These are phyloP conservation scores for Callyntrura sp. DNA, from an alignment of 2,888 invertebrate species.

Conservation along the genomic window DNA sequence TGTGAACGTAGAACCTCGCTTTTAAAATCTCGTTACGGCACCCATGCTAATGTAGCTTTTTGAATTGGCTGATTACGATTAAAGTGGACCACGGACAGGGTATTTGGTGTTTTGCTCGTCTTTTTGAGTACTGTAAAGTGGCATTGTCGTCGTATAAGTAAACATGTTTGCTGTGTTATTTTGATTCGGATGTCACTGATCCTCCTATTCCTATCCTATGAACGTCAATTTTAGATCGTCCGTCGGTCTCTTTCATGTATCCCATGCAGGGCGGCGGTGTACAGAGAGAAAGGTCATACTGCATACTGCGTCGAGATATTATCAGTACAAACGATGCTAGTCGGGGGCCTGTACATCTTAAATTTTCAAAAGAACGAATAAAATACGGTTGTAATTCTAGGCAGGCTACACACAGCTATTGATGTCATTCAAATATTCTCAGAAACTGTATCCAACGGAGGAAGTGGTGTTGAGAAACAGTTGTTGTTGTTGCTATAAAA, in stretches of 20 bases:
- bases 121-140: not conserved
- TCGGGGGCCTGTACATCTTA: too few species aligned
- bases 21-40: slow-evolving; percentile 51
- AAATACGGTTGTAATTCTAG: too few species aligned
- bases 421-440: too few species aligned
- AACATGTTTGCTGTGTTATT: not conserved
- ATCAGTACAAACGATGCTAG: not conserved
- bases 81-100: slow-evolving; percentile 18
- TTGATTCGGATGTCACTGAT: not conserved
- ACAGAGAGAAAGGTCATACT: too few species aligned
- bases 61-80: slow-evolving; percentile 36
- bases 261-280: not conserved
- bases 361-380: too few species aligned
- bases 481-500: too few species aligned
- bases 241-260: not conserved
- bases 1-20: slow-evolving; percentile 22
- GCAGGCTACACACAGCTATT: too few species aligned
- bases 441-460: too few species aligned
- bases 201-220: too few species aligned
- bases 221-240: not conserved
- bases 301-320: not conserved
- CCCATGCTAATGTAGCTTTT: slow-evolving; percentile 25
- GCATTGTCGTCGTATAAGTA: not conserved
- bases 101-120: not conserved
- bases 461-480: too few species aligned